Conservation (phyloP, 2,888 invertebrate genomes). For the Andrena bicolor region DNA sequence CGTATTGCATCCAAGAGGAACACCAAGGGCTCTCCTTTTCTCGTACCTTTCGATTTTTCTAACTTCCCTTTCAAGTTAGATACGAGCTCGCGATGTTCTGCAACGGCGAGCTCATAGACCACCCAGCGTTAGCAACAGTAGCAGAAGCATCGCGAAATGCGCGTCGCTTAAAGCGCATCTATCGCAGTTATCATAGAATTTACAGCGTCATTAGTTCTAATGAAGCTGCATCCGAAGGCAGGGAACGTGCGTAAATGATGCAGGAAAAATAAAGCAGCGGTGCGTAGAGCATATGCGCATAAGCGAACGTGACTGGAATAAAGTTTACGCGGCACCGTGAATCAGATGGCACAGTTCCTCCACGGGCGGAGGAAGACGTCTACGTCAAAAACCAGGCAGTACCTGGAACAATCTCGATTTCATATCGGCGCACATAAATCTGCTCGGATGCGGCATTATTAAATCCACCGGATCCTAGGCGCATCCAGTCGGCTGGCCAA, state of each 20-base stretch:
- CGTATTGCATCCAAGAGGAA: slow-evolving; percentile 4
- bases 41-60: too few relatives aligned
- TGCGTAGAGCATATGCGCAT: slow-evolving; percentile 47
- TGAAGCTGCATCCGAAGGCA: slow-evolving; percentile 53
- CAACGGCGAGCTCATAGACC: neutral
- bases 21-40: too few relatives aligned
- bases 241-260: slow-evolving; percentile 58
- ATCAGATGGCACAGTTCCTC: slow-evolving; percentile 59
- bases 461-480: slow-evolving; percentile 47
- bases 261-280: slow-evolving; percentile 49
- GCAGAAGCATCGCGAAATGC: slow-evolving; percentile 46
- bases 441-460: slow-evolving; percentile 49
- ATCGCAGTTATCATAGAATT: slow-evolving; percentile 41
- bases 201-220: slow-evolving; percentile 60
- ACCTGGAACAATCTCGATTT: slow-evolving; percentile 57
- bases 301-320: slow-evolving; percentile 61
- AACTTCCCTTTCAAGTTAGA: too few relatives aligned
- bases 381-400: slow-evolving; percentile 58
- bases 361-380: slow-evolving; percentile 52
- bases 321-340: slow-evolving; percentile 42
- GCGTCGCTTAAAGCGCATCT: slow-evolving; percentile 34
- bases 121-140: slow-evolving; percentile 13
- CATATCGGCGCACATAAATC: slow-evolving; percentile 62
- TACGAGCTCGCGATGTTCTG: too few relatives aligned
- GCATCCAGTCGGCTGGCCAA: slow-evolving; percentile 25